Evolutionary conservation across 2,888 invertebrate genomes (phyloP).

Genomic region (Brachypterus glaber): DNA sequence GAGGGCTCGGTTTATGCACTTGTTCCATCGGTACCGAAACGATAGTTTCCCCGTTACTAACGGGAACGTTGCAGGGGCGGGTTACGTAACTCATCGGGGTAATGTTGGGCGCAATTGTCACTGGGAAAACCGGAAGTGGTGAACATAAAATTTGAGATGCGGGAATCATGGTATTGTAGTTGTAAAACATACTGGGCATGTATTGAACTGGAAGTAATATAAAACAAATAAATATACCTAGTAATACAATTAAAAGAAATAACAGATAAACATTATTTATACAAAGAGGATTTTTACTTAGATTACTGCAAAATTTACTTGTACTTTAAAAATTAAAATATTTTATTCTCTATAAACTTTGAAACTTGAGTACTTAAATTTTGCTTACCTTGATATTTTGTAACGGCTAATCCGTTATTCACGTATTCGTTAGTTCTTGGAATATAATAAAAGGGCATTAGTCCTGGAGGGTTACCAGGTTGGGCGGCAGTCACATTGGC

Average conservation of each 20-base stretch:
- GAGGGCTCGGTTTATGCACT: conserved; percentile 25
- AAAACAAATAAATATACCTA: conserved; percentile 5
- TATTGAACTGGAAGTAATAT: conserved; percentile 52
- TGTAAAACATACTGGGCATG: conserved; percentile 52
- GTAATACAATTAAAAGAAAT: too few relatives aligned
- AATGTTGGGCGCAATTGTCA: conserved; percentile 29
- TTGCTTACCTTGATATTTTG: conserved; percentile 28
- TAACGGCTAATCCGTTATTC: conserved; percentile 11
- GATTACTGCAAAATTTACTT: too few relatives aligned
- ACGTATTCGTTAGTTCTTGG: conserved; percentile 33
- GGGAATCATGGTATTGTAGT: conserved; percentile 44
- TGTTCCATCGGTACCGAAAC: conserved; percentile 7
- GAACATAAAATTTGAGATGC: conserved; percentile 54
- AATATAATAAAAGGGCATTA: conserved; percentile 51
- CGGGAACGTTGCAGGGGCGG: conserved; percentile 16
- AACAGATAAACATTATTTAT: too few relatives aligned
- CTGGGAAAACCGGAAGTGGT: conserved; percentile 39
- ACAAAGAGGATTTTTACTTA: too few relatives aligned
- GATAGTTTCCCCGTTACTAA: conserved; percentile 8
- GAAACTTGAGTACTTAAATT: too few relatives aligned
- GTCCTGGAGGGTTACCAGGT: conserved; percentile 36
- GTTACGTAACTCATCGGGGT: conserved; percentile 16
- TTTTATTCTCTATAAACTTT: too few relatives aligned
- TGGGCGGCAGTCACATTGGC: conserved; percentile 25
- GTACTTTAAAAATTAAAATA: too few relatives aligned